Percentiles rank a stretch among this genome's conserved stretches.
These are phyloP conservation scores for Mnemiopsis leidyi DNA, from an alignment of 37 sponge, comb jelly and placozoan genomes.

Conservation along the genomic window DNA sequence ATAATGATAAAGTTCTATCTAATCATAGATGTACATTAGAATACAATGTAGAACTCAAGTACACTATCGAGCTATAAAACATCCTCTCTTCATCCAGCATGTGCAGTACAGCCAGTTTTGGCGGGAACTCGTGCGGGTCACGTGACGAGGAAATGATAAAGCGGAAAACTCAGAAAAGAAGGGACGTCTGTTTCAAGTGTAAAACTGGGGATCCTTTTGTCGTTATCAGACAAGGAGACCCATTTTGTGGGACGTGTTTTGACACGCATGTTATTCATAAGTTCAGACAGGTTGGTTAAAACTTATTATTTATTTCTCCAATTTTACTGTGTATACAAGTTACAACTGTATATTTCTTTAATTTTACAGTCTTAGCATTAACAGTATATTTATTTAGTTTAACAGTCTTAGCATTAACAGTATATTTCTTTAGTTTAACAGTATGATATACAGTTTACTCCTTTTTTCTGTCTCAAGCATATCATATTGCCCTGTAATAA, in stretches of 20 bases:
- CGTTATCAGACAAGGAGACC: slow-evolving; percentile 33
- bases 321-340: no score
- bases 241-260: slow-evolving; percentile 58
- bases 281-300: slow-evolving; percentile 40
- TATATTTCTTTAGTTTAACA: no score
- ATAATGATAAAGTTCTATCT: no score
- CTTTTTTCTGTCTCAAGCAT: no score
- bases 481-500: no score
- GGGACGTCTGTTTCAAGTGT: slow-evolving; percentile 15
- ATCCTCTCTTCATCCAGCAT: neutral
- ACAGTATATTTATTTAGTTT: no score
- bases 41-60: neutral
- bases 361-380: no score
- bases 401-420: no score
- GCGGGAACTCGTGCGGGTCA: neutral
- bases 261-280: slow-evolving; percentile 35
- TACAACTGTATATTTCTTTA: no score
- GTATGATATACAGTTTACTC: no score
- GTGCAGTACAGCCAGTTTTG: slow-evolving; percentile 53
- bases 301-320: no score
- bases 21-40: neutral
- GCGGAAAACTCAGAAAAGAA: neutral
- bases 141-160: neutral
- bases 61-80: neutral
- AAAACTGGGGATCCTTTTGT: slow-evolving; percentile 25